phyloP scores from a whole-genome alignment of 1,140 invertebrate species.

The Pseudomyrmex flavicornis region DNA sequence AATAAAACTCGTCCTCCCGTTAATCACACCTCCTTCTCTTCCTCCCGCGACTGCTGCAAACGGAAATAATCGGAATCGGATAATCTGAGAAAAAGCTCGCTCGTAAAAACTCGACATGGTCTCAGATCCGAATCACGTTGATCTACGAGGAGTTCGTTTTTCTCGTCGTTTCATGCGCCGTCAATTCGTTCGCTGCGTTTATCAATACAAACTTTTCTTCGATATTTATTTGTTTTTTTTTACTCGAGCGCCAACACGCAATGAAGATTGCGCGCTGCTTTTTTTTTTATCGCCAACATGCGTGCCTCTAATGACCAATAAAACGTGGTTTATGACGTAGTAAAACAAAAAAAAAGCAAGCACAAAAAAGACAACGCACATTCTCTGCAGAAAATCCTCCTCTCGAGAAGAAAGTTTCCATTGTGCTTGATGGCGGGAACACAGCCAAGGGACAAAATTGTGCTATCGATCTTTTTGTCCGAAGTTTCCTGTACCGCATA shows the following conservation, averaged over 20 bases:
- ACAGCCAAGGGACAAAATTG: slow-evolving; percentile 26
- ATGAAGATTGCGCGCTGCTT: neutral
- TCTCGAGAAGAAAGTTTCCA: slow-evolving; percentile 4
- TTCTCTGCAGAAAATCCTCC: neutral
- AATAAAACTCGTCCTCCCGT: slow-evolving; percentile 27
- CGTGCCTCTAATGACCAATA: neutral
- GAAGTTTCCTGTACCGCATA: neutral
- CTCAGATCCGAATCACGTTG: slow-evolving; percentile 3
- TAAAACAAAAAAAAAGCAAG: neutral
- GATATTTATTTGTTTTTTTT: no score
- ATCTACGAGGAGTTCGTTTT: slow-evolving; percentile 17
- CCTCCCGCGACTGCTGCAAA: slow-evolving; percentile 13
- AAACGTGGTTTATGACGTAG: neutral
- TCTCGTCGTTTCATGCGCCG: neutral
- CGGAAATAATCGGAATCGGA: slow-evolving; percentile 35
- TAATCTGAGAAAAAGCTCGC: slow-evolving; percentile 11
- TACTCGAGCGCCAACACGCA: no score
- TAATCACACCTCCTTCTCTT: slow-evolving; percentile 11
- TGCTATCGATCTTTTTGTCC: slow-evolving; percentile 36
- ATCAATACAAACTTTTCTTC: neutral
- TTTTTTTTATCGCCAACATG: neutral
- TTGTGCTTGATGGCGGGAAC: neutral
- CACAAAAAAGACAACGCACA: neutral
- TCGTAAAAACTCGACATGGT: neutral
- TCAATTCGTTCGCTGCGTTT: slow-evolving; percentile 18